phyloP scores from a whole-genome alignment of 1,140 invertebrate genomes.

The Luehdorfia chinensis region DNA sequence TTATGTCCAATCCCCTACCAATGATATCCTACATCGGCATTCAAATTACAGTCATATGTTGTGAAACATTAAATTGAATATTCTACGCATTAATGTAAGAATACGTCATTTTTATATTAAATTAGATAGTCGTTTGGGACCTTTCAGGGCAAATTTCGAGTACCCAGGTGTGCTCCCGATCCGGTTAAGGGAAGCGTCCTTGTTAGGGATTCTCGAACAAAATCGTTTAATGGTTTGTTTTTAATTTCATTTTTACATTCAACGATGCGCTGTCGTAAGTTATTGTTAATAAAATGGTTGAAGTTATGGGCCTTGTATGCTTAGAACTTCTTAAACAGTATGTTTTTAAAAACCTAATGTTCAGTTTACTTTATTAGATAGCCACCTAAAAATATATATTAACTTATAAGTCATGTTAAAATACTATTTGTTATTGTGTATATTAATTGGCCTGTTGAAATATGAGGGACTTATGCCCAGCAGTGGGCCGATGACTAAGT shows the following conservation, averaged over 20 bases:
- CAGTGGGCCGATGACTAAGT: too few relatives aligned
- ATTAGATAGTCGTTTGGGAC: constrained; percentile 61
- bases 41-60: constrained; percentile 11
- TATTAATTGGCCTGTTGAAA: too few relatives aligned
- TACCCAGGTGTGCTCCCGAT: constrained; percentile 76
- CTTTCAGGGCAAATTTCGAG: constrained; percentile 71
- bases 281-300: constrained; percentile 55
- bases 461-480: too few relatives aligned
- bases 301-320: constrained; percentile 30
- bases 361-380: constrained; percentile 28
- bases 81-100: constrained; percentile 1
- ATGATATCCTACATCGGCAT: constrained; percentile 20
- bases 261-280: constrained; percentile 56
- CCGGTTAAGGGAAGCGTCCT: constrained; percentile 75
- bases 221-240: constrained; percentile 76
- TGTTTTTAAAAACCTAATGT: too few relatives aligned
- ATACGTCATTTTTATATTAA: constrained; percentile 32
- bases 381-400: too few relatives aligned
- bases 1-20: constrained; percentile 61
- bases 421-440: too few relatives aligned
- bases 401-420: too few relatives aligned
- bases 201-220: constrained; percentile 73
- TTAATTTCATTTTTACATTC: constrained; percentile 73
- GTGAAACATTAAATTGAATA: constrained; percentile 16
- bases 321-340: constrained; percentile 4